Evolutionary conservation across 2,888 invertebrate genomes (phyloP).

Genomic region (Pyrocoelia pectoralis): DNA sequence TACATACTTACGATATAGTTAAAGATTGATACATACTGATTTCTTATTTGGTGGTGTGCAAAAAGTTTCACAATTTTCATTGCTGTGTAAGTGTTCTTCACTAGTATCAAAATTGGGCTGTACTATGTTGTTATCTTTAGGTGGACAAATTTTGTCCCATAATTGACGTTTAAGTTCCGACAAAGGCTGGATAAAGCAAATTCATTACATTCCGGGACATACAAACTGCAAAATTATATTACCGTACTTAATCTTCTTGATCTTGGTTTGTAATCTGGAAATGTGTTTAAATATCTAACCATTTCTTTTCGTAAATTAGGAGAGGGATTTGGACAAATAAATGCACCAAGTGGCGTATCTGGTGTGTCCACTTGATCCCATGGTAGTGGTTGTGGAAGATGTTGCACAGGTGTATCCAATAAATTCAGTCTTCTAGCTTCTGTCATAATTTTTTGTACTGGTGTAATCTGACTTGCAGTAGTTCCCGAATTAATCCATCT

Average conservation of each 20-base stretch:
- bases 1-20: no score
- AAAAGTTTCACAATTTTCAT: not conserved
- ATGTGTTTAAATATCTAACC: conserved; percentile 60
- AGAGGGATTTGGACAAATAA: conserved; percentile 62
- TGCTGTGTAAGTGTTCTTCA: not conserved
- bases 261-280: conserved; percentile 59
- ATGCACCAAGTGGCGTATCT: conserved; percentile 64
- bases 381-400: conserved; percentile 53
- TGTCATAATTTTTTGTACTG: conserved; percentile 55
- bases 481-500: conserved; percentile 9
- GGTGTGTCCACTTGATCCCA: conserved; percentile 62
- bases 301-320: conserved; percentile 62
- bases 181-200: conserved; percentile 55
- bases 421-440: conserved; percentile 49
- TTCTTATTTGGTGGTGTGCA: conserved; percentile 7
- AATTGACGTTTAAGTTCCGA: conserved; percentile 65
- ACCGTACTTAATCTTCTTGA: conserved; percentile 57
- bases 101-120: conserved; percentile 25
- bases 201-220: not conserved
- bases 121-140: conserved; percentile 15
- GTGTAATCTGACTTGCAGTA: conserved; percentile 51
- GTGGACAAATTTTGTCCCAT: conserved; percentile 55
- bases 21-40: not conserved
- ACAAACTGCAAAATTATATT: conserved; percentile 23
- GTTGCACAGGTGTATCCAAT: conserved; percentile 44